Percentiles rank a stretch among this genome's conserved stretches.
Conservation (phyloP, 2,797 vertebrate species). For the Psittacula derbiana region DNA sequence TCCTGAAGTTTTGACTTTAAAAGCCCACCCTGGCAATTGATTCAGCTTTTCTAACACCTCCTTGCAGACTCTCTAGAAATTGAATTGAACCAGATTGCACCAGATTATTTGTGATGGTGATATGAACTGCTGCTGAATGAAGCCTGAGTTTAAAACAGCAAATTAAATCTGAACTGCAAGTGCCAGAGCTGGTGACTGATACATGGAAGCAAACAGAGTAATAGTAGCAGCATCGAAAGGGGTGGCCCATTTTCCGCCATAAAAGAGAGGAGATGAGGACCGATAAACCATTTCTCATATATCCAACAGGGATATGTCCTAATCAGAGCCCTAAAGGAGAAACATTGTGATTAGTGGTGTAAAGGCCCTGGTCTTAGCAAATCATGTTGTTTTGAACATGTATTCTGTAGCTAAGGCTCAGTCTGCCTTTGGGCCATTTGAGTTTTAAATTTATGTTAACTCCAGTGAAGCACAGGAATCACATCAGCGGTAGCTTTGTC, state of each 20-base stretch:
- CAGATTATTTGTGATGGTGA: neutral
- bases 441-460: slow-evolving; percentile 19
- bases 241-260: neutral
- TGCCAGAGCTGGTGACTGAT: neutral
- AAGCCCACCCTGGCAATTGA: neutral
- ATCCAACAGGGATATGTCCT: neutral
- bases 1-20: neutral
- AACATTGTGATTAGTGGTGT: neutral
- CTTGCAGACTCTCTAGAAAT: neutral
- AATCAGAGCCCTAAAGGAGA: neutral
- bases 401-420: slow-evolving; percentile 49
- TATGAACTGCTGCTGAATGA: neutral
- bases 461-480: neutral
- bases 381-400: neutral
- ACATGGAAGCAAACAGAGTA: neutral
- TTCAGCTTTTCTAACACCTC: neutral
- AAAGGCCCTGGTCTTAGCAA: neutral
- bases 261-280: slow-evolving; percentile 12
- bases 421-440: slow-evolving; percentile 6
- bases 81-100: neutral
- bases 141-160: neutral
- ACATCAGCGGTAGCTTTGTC: slow-evolving; percentile 3
- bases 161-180: slow-evolving; percentile 18
- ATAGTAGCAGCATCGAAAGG: neutral
- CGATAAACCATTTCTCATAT: slow-evolving; percentile 5